Evolutionary conservation across 1,140 invertebrate genomes (phyloP).

Genomic region (Philotrypesis tridentata): DNA sequence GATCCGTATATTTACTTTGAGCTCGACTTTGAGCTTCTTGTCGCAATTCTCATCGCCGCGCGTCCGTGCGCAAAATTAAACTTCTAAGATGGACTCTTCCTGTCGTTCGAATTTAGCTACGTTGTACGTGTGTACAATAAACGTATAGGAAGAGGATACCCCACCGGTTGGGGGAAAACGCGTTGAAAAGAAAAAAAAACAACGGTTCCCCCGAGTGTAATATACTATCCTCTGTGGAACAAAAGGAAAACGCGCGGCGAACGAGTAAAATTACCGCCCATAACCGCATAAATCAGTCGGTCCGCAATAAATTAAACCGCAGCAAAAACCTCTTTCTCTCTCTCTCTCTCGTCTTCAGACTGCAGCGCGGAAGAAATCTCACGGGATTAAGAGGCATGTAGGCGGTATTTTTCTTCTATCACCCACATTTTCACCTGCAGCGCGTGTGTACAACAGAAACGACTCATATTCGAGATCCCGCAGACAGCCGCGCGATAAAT

Average conservation of each 20-base stretch:
- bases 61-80: not conserved
- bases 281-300: conserved; percentile 11
- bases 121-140: too few relatives aligned
- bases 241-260: not conserved
- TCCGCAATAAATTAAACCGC: conserved; percentile 1
- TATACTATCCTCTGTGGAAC: not conserved
- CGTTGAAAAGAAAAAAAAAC: too few relatives aligned
- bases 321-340: not conserved
- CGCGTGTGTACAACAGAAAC: not conserved
- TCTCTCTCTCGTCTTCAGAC: too few relatives aligned
- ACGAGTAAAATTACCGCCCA: conserved; percentile 24
- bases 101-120: too few relatives aligned
- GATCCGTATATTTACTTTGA: not conserved
- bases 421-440: not conserved
- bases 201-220: too few relatives aligned
- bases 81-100: too few relatives aligned
- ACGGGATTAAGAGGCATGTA: not conserved
- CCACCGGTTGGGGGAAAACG: too few relatives aligned
- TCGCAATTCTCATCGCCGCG: too few relatives aligned
- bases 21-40: not conserved
- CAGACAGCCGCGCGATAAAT: not conserved
- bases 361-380: not conserved
- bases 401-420: not conserved
- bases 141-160: too few relatives aligned
- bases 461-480: not conserved